phyloP scores from a whole-genome alignment of 2,113 vertebrate genomes.

The Dendropsophus ebraccatus region DNA sequence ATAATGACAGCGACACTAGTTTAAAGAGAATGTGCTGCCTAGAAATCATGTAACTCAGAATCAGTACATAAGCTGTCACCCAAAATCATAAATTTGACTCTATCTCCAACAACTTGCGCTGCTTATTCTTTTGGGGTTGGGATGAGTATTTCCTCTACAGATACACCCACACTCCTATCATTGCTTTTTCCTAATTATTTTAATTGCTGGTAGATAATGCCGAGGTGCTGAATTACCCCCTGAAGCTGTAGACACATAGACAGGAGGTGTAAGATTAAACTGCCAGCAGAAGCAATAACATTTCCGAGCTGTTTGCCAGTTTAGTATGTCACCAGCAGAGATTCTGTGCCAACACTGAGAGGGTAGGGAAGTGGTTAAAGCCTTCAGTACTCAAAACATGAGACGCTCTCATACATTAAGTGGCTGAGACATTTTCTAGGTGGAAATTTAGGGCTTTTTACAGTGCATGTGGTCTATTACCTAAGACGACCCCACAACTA shows the following conservation, averaged over 20 bases:
- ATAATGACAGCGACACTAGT: no score
- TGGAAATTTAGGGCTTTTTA: background rate
- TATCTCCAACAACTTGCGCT: conserved; percentile 60
- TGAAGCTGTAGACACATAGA: conserved; percentile 77
- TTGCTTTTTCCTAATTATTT: conserved; percentile 91
- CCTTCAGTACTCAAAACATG: background rate
- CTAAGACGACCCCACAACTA: background rate
- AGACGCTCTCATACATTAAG: background rate
- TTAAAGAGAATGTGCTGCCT: no score
- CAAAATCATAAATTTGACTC: conserved; percentile 61
- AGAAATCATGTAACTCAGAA: background rate
- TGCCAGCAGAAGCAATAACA: conserved; percentile 84
- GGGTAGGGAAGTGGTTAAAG: conserved; percentile 10
- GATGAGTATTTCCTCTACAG: conserved; percentile 66
- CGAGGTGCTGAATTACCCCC: conserved; percentile 79
- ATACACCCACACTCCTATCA: conserved; percentile 75
- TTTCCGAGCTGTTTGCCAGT: conserved; percentile 78
- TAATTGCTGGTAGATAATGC: conserved; percentile 85
- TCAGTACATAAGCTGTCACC: conserved; percentile 20
- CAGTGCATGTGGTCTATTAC: background rate
- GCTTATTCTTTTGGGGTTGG: conserved; percentile 42
- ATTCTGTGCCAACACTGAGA: background rate
- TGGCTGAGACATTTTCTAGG: background rate
- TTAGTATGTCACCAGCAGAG: conserved; percentile 79
- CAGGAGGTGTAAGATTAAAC: conserved; percentile 83